A percentile compares a stretch with the other conserved stretches of the same genome.
phyloP scores from a whole-genome alignment of 2,797 vertebrate species.

The Microtus agrestis region DNA sequence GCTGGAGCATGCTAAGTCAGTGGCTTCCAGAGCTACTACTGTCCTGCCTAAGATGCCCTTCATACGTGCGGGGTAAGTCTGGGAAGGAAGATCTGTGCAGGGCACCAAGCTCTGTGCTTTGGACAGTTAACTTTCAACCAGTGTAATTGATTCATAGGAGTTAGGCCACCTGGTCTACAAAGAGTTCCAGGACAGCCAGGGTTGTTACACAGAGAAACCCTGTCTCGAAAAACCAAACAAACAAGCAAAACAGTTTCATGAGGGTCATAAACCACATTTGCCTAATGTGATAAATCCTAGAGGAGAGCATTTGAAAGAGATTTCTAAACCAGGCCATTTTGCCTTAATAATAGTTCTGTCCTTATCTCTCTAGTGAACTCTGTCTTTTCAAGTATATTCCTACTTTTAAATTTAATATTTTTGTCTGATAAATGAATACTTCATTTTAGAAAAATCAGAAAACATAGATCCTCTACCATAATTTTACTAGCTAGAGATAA shows the following conservation, averaged over 20 bases:
- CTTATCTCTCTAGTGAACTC: neutral
- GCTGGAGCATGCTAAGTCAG: slow-evolving; percentile 92
- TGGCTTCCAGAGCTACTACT: slow-evolving; percentile 90
- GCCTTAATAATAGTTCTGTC: neutral
- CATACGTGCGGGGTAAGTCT: slow-evolving; percentile 91
- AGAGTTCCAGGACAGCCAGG: neutral
- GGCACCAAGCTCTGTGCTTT: neutral
- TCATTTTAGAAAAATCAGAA: slow-evolving; percentile 23
- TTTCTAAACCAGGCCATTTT: slow-evolving; percentile 37
- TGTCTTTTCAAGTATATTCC: slow-evolving; percentile 19
- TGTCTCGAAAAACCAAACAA: neutral
- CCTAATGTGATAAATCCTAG: neutral
- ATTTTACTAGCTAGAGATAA: slow-evolving; percentile 22
- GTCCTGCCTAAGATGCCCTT: slow-evolving; percentile 94
- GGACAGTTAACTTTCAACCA: neutral
- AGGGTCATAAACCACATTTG: slow-evolving; percentile 34
- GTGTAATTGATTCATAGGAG: neutral
- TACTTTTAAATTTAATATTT: slow-evolving; percentile 44
- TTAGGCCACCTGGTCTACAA: neutral
- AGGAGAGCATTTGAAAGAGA: neutral
- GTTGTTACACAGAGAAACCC: neutral
- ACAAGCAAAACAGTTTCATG: neutral
- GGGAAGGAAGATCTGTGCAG: neutral
- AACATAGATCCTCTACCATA: neutral
- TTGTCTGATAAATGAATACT: slow-evolving; percentile 14